Evolutionary conservation across 2,888 invertebrate genomes (phyloP), one percentile per base, ranked within the genome.

Genomic region (Mythimna pallens): DNA sequence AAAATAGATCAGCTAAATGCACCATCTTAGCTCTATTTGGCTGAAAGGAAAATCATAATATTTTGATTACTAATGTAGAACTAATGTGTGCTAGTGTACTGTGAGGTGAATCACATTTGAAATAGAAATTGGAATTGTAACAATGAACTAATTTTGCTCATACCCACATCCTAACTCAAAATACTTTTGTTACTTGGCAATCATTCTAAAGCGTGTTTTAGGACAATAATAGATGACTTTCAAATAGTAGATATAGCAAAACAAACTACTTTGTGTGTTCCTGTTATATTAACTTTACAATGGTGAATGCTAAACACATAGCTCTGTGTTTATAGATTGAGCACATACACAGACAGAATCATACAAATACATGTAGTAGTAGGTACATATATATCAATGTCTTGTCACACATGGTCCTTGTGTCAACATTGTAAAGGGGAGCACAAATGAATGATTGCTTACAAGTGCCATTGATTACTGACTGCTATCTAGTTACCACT

Each of bases 1-100:
- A 99, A 95, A 99, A 99, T 70, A 99, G 94, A 96, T 99, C 99
- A 8, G 99, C 99, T 86, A 99, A 95, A 92, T 99, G 99, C 25
- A 99, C 98, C 99, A 99, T 99, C 93, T 97, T 97, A 2, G 97
- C 96, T 85, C 97, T 94, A 77, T 96, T 96, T 74, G 97, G 95
- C 97, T 97, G 95, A 83, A 93, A 93, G 75, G 67, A 72, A 81
- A 83, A 76, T 50, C n/a, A 65, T 47, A 22, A 25, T 8, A 67
- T 58, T 64, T 30, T 14, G 2, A 3, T 9, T 54, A 62, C 14
- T n/a, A 25, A 25, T n/a, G 17, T 36, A 25, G 5, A 59, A 69
- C n/a, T 6, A 40, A 57, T n/a, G 1, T 34, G 34, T n/a, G 10
- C 30, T 3, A 55, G 14, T 55, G 22, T 14, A 25, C 55, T 6